A percentile compares a stretch with the other conserved stretches of the same genome.
Conservation (phyloP, 2,797 vertebrate genomes). For the Oreonectes daqikongensis region DNA sequence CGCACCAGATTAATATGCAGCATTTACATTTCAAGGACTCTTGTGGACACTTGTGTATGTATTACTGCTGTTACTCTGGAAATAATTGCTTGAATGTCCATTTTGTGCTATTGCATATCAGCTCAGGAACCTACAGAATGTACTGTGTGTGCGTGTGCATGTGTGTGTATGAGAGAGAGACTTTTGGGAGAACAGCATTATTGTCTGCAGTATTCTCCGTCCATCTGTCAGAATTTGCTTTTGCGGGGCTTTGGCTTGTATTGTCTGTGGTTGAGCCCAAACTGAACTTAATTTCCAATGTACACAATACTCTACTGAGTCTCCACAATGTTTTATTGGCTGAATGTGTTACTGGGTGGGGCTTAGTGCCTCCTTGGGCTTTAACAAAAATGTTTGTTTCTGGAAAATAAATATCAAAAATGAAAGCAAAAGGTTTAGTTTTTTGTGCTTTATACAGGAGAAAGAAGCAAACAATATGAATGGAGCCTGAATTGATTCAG, state of each 20-base stretch:
- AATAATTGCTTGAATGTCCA: conserved; percentile 12
- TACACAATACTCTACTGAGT: conserved; percentile 1
- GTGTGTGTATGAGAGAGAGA: neutral
- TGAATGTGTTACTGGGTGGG: neutral
- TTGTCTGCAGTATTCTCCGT: conserved; percentile 24
- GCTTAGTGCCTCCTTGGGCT: conserved; percentile 14
- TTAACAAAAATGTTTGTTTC: conserved; percentile 9
- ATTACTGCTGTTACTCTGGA: conserved; percentile 4
- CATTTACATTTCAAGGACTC: conserved; percentile 3
- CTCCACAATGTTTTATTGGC: neutral
- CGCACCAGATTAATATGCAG: neutral
- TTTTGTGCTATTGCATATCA: conserved; percentile 8
- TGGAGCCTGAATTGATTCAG: too few species aligned
- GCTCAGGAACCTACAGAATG: conserved; percentile 27
- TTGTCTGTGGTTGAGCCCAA: conserved; percentile 31
- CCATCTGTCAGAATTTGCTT: conserved; percentile 33
- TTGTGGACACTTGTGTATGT: neutral
- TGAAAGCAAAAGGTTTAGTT: neutral
- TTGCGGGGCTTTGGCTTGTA: conserved; percentile 19
- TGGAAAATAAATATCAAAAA: conserved; percentile 6
- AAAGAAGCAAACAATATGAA: neutral
- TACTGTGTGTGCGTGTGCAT: neutral
- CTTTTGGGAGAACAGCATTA: conserved; percentile 26
- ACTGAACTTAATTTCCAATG: conserved; percentile 20
- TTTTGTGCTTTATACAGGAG: neutral